Base-by-base conservation (phyloP, 2,113 vertebrate species). In the Saccopteryx bilineata region DNA sequence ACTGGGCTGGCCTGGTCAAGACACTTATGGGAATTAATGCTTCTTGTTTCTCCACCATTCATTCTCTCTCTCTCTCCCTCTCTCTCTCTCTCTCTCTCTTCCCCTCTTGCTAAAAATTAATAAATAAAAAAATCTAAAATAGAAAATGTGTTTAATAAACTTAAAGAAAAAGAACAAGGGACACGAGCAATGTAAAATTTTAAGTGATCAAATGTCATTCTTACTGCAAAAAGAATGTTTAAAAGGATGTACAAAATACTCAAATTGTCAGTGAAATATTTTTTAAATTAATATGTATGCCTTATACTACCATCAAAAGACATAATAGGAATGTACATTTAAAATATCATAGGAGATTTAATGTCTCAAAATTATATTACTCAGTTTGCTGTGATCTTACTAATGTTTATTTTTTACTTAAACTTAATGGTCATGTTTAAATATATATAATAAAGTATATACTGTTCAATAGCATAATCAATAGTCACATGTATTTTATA, bases 341-440 rank as follows among this genome's bases (percentile, higher is more conserved):
- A 89, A 90, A 76, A 1, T 90, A 39, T 72, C 52, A 75, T 74
- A 83, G 89, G 60, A 63, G 5, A 50, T 91, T 93, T 71, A 39
- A 91, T 85, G 12, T 58, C 72, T 85, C 60, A 86, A 95, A 79
- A 89, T 26, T 93, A 72, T 31, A 85, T 82, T 81, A 83, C 48
- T 61, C 28, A 33, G 10, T 86, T 82, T 74, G 8, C n/a, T 93
- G 39, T 92, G 93, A 96, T 48, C 79, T 83, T 76, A 78, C 90
- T 80, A 89, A 86, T 5, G 28, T 85, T 97, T 95, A 71, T 93
- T 95, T 96, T 94, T 61, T 58, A 93, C 61, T 90, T 69, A 71
- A 58, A 66, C 2, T 61, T 71, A 79, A 80, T 18, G 48, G 80
- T 63, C 33, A 71, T 60, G 33, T 83, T 96, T 65, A 79, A 95